A percentile compares a stretch with the other conserved stretches of the same genome.
Conservation (phyloP, 2,797 vertebrate genomes). For the Sebastes cheni region DNA sequence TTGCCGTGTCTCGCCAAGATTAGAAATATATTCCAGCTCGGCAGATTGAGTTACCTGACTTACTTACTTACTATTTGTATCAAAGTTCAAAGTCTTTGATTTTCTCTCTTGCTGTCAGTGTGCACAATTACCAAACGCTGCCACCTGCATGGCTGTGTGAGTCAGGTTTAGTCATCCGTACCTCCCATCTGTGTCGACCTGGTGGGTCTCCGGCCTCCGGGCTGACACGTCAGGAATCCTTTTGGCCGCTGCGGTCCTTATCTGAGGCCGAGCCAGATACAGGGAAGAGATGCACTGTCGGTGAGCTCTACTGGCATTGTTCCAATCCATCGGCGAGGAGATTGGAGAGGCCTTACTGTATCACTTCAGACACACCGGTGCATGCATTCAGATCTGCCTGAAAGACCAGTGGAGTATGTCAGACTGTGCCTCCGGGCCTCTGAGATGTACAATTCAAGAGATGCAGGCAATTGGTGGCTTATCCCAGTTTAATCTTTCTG, state of each 20-base stretch:
- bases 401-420: constrained; percentile 49
- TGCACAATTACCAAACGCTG: constrained; percentile 2
- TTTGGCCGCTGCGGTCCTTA: constrained; percentile 23
- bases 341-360: constrained; percentile 50
- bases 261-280: constrained; percentile 41
- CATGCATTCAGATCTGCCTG: constrained; percentile 46
- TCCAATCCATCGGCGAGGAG: constrained; percentile 51
- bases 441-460: constrained; percentile 61
- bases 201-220: constrained; percentile 4
- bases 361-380: constrained; percentile 41
- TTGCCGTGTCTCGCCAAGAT: background rate
- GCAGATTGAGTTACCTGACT: constrained; percentile 12
- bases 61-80: constrained; percentile 13
- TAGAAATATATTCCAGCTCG: background rate
- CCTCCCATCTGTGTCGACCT: constrained; percentile 25
- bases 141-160: constrained; percentile 6
- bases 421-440: constrained; percentile 33
- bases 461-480: constrained; percentile 60
- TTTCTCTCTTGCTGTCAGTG: constrained; percentile 4
- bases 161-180: constrained; percentile 18
- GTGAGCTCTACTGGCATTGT: constrained; percentile 48
- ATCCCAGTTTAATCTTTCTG: constrained; percentile 65
- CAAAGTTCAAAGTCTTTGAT: constrained; percentile 31
- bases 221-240: constrained; percentile 28
- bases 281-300: constrained; percentile 18